A percentile compares a stretch with the other conserved stretches of the same genome.
phyloP scores from a whole-genome alignment of 1,140 invertebrate species.

The Cyrtorhinus lividipennis region DNA sequence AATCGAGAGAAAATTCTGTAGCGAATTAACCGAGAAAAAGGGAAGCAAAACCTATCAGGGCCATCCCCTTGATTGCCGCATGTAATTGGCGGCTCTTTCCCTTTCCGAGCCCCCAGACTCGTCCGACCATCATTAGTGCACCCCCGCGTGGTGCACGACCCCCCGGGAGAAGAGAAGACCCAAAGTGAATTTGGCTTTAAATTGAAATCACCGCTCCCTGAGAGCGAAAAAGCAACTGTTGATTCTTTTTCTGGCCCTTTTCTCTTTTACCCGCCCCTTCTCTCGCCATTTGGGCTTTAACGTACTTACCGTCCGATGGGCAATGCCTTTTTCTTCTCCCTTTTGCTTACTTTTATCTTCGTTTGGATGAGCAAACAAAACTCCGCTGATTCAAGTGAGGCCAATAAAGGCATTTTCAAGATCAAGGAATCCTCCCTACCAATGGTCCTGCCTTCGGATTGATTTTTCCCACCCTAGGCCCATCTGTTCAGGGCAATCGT shows the following conservation, averaged over 20 bases:
- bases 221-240: background rate
- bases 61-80: background rate
- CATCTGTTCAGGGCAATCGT: too few species aligned
- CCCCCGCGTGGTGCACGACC: background rate
- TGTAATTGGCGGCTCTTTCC: background rate
- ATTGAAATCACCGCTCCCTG: constrained; percentile 5
- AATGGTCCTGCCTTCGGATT: too few species aligned
- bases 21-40: background rate
- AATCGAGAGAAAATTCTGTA: too few species aligned
- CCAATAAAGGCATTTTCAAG: background rate
- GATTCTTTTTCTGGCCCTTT: constrained; percentile 2
- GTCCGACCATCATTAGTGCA: background rate
- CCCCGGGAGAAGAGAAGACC: background rate
- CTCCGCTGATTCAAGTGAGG: background rate
- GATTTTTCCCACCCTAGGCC: too few species aligned
- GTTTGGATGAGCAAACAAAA: background rate
- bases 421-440: too few species aligned
- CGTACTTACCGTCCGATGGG: background rate
- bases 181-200: constrained; percentile 11
- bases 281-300: constrained; percentile 3
- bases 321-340: background rate
- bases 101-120: background rate
- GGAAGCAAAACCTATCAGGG: background rate
- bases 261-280: background rate
- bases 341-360: constrained; percentile 4